These are phyloP conservation scores for Gracilinanus agilis DNA, from an alignment of 2,113 vertebrate genomes.

Conservation along the genomic window DNA sequence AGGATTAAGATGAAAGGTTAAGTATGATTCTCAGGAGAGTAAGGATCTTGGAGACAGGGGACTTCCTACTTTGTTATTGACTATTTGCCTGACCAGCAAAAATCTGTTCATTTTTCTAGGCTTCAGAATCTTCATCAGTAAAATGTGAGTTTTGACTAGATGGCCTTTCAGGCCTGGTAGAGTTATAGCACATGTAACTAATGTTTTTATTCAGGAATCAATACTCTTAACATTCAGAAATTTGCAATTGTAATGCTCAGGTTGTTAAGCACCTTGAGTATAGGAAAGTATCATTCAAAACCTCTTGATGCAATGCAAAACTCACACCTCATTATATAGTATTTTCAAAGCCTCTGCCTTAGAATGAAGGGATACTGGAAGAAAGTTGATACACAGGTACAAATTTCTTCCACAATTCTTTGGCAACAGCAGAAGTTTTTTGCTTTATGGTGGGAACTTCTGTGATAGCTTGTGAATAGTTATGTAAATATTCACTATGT, in stretches of 20 bases:
- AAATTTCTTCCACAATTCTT: neutral
- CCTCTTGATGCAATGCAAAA: neutral
- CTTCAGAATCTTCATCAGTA: neutral
- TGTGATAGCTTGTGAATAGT: neutral
- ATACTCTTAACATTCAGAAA: neutral
- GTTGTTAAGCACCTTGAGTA: neutral
- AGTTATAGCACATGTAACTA: neutral
- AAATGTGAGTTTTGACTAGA: neutral
- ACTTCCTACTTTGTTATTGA: neutral
- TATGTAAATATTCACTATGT: neutral
- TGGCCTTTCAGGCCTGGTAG: neutral
- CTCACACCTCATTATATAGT: neutral
- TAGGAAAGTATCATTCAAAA: neutral
- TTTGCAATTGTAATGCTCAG: neutral
- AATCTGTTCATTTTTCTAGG: neutral
- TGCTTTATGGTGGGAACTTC: neutral
- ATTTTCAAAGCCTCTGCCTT: neutral
- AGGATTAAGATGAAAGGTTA: neutral
- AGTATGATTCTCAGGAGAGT: neutral
- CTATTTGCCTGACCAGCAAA: neutral
- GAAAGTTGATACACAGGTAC: neutral
- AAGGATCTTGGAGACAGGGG: neutral
- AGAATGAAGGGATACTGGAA: neutral
- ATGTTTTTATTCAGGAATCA: neutral
- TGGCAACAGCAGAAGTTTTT: neutral